Evolutionary conservation across 2,113 vertebrate species (phyloP), one percentile per base, ranked within the genome.

Genomic region (Neodon shergylaensis): DNA sequence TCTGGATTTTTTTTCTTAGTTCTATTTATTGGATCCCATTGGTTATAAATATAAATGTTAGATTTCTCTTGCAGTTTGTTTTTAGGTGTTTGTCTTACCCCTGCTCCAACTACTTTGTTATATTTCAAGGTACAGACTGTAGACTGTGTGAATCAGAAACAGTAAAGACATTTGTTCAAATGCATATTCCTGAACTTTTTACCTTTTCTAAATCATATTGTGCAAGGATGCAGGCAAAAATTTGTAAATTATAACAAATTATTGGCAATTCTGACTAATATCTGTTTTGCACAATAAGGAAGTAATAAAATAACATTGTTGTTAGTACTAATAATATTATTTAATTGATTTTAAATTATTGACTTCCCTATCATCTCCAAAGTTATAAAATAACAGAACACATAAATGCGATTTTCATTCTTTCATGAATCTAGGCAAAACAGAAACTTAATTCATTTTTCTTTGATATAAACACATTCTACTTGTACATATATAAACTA

Each of bases 301-400:
- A 88, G 6, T 65, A 91, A 19, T 31, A 77, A 88, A 91, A 78
- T n/a, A 26, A 63, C 66, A 66, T 61, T 93, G 19, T 91, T 87
- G 28, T 70, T 49, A 63, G 76, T 84, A 73, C 36, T 78, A 77
- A 88, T 9, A 73, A 22, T 93, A 26, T 4, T 63, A 85, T 90
- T 79, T 77, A 24, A 77, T 52, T 95, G 28, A 91, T 87, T 91
- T 94, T 81, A 86, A 82, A 12, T 76, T 26, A 4, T 58, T 90
- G 36, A 78, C 7, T 83, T 90, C 11, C 14, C 7, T 88, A 77
- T 42, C 8, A 85, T 36, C 14, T 72, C 72, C 13, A 78, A n/a
- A 49, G 22, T 66, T 86, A 74, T 42, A 42, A 85, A 92, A 88
- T 58, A 47, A 72, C 28, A 63, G 39, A 52, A 42, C 19, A 84